Base-by-base conservation (phyloP, 2,888 invertebrate species). In the Cheilosia scutellata region DNA sequence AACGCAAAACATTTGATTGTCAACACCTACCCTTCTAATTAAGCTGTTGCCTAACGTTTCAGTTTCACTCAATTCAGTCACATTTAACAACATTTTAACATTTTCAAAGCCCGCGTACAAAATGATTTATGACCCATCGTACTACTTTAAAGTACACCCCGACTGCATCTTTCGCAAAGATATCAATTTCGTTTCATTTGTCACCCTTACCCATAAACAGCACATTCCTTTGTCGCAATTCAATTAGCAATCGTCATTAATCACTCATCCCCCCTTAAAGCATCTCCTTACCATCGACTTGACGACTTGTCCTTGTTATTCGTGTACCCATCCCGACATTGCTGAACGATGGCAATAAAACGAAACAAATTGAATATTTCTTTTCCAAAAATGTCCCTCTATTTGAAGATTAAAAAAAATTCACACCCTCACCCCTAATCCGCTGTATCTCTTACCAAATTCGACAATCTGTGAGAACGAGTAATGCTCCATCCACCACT, bases 171-270 rank as follows among this genome's bases (percentile, higher is more conserved):
- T 63, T 82, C 58, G 13, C 71, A 20, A 20, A 20, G 20, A 78
- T 72, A 83, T 74, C 83, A 66, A 63, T 78, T 76, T 60, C 60
- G 27, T 70, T 70, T 33, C 71, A 55, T 58, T 75, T 84, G 70
- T 74, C 74, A 75, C 75, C 53, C 80, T 13, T 31, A 20, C 42
- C 33, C 33, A 62, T 16, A 68, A 74, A 58, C 33, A 62, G 62
- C 40, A 62, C 76, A 82, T 82, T 72, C 76, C 55, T 40, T 68
- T 72, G 60, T 86, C 71, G 49, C 86, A 86, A 86, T 82, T 86
- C 86, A 86, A 86, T 86, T 86, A 86, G 86, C 72, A 82, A 86
- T 82, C 57, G 76, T 63, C 86, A 82, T 86, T 82, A 82, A 86
- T 86, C 86, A 86, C 82, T 68, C 86, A 77, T 82, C 57, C 76